Percentiles rank a stretch among this genome's conserved stretches.
These are phyloP conservation scores for Manis crassicaudata DNA, from an alignment of 2,797 vertebrate genomes.

Conservation along the genomic window DNA sequence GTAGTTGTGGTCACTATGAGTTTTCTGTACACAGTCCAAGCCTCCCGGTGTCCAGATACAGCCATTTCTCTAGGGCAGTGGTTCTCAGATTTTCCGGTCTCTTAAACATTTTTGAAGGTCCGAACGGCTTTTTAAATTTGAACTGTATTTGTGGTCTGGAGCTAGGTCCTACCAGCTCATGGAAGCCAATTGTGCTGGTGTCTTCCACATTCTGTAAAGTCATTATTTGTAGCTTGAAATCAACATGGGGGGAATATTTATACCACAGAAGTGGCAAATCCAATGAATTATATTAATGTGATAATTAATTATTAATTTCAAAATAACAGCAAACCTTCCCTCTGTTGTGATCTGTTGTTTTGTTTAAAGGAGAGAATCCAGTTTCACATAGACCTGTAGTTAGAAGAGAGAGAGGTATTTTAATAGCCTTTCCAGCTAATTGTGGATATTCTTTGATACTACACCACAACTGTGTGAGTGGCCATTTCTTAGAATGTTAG, in stretches of 20 bases:
- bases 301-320: neutral
- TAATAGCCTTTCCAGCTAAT: neutral
- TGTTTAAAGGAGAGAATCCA: neutral
- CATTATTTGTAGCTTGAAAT: neutral
- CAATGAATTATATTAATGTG: neutral
- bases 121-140: neutral
- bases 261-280: neutral
- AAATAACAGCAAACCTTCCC: neutral
- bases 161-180: no score
- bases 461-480: neutral
- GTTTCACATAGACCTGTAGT: neutral
- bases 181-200: neutral
- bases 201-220: neutral
- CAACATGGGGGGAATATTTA: neutral
- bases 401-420: neutral
- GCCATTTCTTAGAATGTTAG: neutral
- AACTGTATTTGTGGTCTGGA: neutral
- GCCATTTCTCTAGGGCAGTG: neutral
- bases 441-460: neutral
- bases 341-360: neutral
- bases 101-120: neutral
- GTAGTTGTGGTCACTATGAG: neutral
- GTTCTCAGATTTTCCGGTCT: neutral
- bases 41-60: neutral
- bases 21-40: neutral